These are phyloP conservation scores for Homarus americanus DNA, from an alignment of 1,140 invertebrate species.

Conservation along the genomic window DNA sequence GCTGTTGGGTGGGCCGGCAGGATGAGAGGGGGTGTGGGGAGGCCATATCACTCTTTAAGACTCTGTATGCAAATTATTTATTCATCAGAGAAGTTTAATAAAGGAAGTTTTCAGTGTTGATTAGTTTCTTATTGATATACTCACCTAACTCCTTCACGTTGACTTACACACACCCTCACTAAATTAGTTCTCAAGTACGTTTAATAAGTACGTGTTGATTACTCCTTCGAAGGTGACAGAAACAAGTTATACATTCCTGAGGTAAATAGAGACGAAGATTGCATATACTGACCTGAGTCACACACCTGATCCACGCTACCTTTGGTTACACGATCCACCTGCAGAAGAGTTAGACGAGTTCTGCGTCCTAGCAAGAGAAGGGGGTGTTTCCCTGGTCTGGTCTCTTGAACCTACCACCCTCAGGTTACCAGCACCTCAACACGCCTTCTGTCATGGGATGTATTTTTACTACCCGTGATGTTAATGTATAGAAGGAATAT, in stretches of 20 bases:
- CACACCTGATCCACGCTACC: slow-evolving; percentile 19
- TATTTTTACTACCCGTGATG: background rate
- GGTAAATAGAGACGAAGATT: too few species aligned
- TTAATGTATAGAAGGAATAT: background rate
- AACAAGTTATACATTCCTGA: too few species aligned
- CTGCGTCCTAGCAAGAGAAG: slow-evolving; percentile 4
- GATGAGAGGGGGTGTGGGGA: background rate
- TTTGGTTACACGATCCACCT: slow-evolving; percentile 22
- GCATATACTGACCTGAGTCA: too few species aligned
- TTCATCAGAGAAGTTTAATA: slow-evolving; percentile 22
- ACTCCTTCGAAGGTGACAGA: too few species aligned
- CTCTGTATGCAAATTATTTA: slow-evolving; percentile 34
- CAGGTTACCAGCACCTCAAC: slow-evolving; percentile 21
- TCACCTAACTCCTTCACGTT: too few species aligned
- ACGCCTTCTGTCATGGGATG: background rate
- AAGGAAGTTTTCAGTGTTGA: too few species aligned
- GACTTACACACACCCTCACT: too few species aligned
- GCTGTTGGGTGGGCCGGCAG: background rate
- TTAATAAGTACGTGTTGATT: too few species aligned
- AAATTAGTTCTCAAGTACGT: too few species aligned
- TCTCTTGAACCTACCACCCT: slow-evolving; percentile 15
- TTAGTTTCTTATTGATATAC: too few species aligned
- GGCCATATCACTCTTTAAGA: slow-evolving; percentile 28
- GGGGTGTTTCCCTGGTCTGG: slow-evolving; percentile 38
- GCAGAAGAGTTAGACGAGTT: background rate